Base-by-base conservation (phyloP, 2,888 invertebrate species). In the Galeruca laticollis region DNA sequence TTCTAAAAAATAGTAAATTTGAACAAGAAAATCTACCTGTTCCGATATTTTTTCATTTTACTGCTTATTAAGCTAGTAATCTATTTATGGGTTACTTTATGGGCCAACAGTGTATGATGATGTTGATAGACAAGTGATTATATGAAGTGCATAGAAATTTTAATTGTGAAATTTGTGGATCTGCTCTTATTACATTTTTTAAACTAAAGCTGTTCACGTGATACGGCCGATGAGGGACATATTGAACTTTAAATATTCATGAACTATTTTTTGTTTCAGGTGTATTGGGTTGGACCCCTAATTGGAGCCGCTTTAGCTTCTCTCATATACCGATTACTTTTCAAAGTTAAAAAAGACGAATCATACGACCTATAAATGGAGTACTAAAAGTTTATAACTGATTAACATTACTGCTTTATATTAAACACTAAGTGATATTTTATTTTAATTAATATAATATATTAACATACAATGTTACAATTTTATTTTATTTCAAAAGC, bases 311-410 rank as follows among this genome's bases (percentile, higher is more conserved):
- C 87, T 4, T 66, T 87, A 6, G 90, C 90, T 31, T 89, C 89
- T 6, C 79, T 87, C 0, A 74, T 90, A 35, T 91, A 91, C 84
- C 88, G 86, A 77, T 82, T 87, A 71, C 82, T 88, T 13, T 88
- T 90, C 78, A 86, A 91, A 85, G 90, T 91, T 76, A 89, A 90
- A 83, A 93, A 93, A 85, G 88, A 88, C 21, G 90, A 90, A 70
- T 91, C 91, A 20, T 94, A 94, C 86, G 93, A 94, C 86, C 93
- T 94, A 85, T 94, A 82, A 82, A 71, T 31, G 5, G 20, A 65
- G 49, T 59, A 66, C 59, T 35, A 51, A 15, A 33, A 11, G 37
- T 54, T 40, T 40, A 43, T 54, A 63, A 47, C 47, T 18, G 26
- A 26, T 47, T 18, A 15, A 47, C 47, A 18, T 47, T 47, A 47